phyloP scores from a whole-genome alignment of 2,888 invertebrate species.

The Acrobeloides nanus region DNA sequence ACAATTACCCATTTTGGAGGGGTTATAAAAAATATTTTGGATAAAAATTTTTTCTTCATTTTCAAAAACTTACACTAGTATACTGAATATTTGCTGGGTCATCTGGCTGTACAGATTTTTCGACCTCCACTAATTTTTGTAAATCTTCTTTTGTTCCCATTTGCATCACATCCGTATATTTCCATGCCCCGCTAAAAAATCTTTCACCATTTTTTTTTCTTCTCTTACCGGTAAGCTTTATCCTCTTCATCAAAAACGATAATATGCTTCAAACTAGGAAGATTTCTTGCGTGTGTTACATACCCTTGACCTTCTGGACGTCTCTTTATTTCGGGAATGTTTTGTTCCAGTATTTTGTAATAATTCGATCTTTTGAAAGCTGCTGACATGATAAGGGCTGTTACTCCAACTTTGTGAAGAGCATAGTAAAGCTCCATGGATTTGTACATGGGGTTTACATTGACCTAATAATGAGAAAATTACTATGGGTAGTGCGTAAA shows the following conservation, averaged over 20 bases:
- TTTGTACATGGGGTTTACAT: conserved; percentile 69
- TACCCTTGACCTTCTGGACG: conserved; percentile 23
- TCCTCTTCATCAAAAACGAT: conserved; percentile 56
- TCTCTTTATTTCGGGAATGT: conserved; percentile 12
- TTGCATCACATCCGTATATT: conserved; percentile 55
- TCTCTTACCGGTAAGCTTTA: conserved; percentile 3
- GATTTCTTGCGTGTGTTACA: conserved; percentile 24
- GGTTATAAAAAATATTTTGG: not conserved
- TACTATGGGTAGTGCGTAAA: too few relatives aligned
- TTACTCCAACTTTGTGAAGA: conserved; percentile 63
- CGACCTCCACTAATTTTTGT: conserved; percentile 56
- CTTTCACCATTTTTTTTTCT: not conserved
- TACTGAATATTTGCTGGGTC: conserved; percentile 65
- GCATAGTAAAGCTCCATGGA: conserved; percentile 67
- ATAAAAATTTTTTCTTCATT: not conserved
- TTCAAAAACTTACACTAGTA: conserved; percentile 27
- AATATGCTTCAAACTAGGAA: conserved; percentile 58
- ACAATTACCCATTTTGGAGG: too few relatives aligned
- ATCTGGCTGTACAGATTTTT: conserved; percentile 63
- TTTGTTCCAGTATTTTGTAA: conserved; percentile 54
- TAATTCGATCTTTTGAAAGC: conserved; percentile 65
- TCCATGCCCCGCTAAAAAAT: conserved; percentile 56
- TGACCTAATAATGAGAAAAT: too few relatives aligned
- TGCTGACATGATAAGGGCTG: conserved; percentile 65
- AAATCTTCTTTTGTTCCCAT: conserved; percentile 53